These are phyloP conservation scores for Caprella mutica DNA, from an alignment of 2,888 invertebrate genomes.

Conservation along the genomic window DNA sequence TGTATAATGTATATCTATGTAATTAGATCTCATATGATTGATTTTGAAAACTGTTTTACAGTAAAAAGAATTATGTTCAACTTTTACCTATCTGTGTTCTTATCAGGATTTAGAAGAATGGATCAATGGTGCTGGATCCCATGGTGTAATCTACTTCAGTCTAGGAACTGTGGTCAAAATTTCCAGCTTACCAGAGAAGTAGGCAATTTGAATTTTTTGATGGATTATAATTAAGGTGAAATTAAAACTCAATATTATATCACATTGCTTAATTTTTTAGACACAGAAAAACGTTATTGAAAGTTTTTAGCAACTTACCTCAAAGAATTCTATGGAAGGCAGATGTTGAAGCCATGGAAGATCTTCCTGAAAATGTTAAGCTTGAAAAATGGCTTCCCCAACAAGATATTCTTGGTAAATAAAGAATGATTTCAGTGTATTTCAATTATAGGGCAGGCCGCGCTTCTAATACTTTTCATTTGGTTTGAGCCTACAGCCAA, in stretches of 20 bases:
- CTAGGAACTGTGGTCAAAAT: constrained; percentile 20
- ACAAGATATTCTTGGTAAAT: constrained; percentile 61
- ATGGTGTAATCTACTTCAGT: constrained; percentile 29
- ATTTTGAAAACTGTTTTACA: too few species aligned
- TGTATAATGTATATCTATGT: too few species aligned
- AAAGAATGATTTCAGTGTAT: too few species aligned
- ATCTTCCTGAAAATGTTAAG: constrained; percentile 52
- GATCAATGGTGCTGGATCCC: constrained; percentile 19
- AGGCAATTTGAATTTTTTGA: not conserved
- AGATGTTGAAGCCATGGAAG: constrained; percentile 51
- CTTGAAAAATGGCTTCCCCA: constrained; percentile 61
- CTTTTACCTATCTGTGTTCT: not conserved
- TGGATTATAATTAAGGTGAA: not conserved
- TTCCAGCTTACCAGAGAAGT: constrained; percentile 18
- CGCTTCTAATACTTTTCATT: too few species aligned
- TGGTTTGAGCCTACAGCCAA: too few species aligned
- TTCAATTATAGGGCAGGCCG: too few species aligned
- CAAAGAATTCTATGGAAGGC: constrained; percentile 77
- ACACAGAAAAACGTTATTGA: constrained; percentile 11
- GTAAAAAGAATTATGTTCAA: not conserved
- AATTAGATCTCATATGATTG: too few species aligned
- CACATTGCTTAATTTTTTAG: not conserved
- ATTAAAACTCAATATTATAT: not conserved
- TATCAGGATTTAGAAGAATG: constrained; percentile 23
- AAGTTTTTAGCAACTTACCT: constrained; percentile 60